These are phyloP conservation scores for Liodrosophila aerea DNA, from an alignment of 2,888 invertebrate genomes.

Conservation along the genomic window DNA sequence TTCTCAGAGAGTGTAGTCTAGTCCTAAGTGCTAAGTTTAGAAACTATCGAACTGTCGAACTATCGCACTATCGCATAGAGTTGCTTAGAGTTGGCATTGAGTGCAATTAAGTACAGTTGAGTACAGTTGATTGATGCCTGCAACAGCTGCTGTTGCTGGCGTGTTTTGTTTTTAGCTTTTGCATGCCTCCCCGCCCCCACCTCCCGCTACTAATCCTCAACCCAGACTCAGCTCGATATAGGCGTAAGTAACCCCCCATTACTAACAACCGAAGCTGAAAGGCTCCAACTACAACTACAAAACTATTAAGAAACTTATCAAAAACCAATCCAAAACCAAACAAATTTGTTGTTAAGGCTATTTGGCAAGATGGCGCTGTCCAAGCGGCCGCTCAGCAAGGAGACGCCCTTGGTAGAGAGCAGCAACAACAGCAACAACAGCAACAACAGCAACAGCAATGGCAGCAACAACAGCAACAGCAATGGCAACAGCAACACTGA, in stretches of 20 bases:
- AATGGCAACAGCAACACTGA: constrained; percentile 69
- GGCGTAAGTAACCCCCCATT: constrained; percentile 34
- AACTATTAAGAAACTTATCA: constrained; percentile 2
- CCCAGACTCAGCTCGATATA: constrained; percentile 24
- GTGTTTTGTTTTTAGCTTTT: too few species aligned
- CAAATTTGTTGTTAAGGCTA: constrained; percentile 52
- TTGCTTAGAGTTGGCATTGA: too few species aligned
- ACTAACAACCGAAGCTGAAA: constrained; percentile 32
- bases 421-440: constrained; percentile 70
- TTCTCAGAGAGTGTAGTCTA: too few species aligned
- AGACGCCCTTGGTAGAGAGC: constrained; percentile 78
- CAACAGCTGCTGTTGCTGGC: too few species aligned
- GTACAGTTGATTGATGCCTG: too few species aligned
- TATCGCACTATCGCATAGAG: too few species aligned
- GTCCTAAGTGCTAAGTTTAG: too few species aligned
- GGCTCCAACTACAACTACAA: not conserved
- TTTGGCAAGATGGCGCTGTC: constrained; percentile 79
- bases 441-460: constrained; percentile 63
- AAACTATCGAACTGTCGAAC: too few species aligned
- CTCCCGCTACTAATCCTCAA: not conserved
- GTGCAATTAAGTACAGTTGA: too few species aligned
- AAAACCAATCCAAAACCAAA: constrained; percentile 13
- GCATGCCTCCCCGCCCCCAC: not conserved
- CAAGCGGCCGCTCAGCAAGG: constrained; percentile 82
- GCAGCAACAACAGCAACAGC: constrained; percentile 65